Evolutionary conservation across 2,888 invertebrate genomes (phyloP), one percentile per base, ranked within the genome.

Genomic region (Eledona agricola): DNA sequence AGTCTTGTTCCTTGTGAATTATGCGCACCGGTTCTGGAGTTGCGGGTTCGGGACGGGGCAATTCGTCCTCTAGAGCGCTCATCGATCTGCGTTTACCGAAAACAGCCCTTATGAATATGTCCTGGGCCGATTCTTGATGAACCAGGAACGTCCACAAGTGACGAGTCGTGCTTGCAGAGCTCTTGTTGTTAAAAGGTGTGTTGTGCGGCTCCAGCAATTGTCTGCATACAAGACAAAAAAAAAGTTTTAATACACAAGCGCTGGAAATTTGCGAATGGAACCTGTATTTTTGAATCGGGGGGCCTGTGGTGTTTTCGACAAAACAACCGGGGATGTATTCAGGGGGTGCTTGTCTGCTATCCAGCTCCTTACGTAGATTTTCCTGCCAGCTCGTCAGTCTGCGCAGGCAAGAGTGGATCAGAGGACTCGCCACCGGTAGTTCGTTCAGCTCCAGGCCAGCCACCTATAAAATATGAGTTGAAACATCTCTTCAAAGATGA

Each of bases 1-100:
- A 93, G 77, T 99, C 99, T 78, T 96, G 96, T 72, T 99, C 99
- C 78, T 98, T 97, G 77, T 99, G 98, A 62, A 99, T 94, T 65
- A 99, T 94, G 62, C 96, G 85, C 52, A 96, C 93, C 4, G 94
- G 93, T 70, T 93, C 93, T 51, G 85, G 82, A 4, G 65, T 60
- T 3, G 64, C 57, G 1, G 73, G 70, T 56, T 79, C 76, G 0
- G 73, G 72, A 56, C 75, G 72, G n/a, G 75, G 73, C 34, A 78
- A 67, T 52, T 75, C 73, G 40, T 73, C 79, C 19, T 80, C 81
- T 46, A 81, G 77, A 13, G 84, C 80, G 16, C 79, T 77, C 29
- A 82, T 67, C 1, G 80, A 80, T 34, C 87, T 82, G 10, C 88
- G 84, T 62, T 90, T 90, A 1, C 92, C 90, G 75, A 97, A 99